Percentiles rank a stretch among this genome's conserved stretches.
phyloP scores from a whole-genome alignment of 35 echinoderm and acorn worm genomes.

The Ophiothrix spiculata region DNA sequence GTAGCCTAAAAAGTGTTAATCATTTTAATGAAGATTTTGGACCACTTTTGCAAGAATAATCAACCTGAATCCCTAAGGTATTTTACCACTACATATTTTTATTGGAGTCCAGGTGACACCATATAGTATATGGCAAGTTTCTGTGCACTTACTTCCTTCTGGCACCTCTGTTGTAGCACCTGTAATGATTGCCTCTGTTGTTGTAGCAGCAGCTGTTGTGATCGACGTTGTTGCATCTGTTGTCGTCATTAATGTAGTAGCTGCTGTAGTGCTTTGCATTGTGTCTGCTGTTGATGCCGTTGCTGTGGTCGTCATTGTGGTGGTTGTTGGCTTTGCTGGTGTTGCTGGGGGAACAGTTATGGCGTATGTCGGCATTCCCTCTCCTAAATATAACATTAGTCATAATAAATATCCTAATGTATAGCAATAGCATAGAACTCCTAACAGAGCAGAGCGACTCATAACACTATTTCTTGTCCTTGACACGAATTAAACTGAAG shows the following conservation, averaged over 20 bases:
- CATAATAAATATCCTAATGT: too few species aligned
- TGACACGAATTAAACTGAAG: too few species aligned
- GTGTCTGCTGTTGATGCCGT: not conserved
- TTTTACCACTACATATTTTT: too few species aligned
- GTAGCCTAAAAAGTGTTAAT: too few species aligned
- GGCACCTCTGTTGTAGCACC: not conserved
- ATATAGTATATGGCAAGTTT: too few species aligned
- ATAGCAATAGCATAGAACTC: too few species aligned
- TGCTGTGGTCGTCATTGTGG: not conserved
- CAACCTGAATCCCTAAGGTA: too few species aligned
- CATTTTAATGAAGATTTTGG: too few species aligned
- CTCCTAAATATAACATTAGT: not conserved
- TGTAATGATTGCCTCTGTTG: not conserved
- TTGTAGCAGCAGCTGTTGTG: not conserved
- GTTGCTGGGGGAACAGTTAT: not conserved
- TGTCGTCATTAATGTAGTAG: not conserved
- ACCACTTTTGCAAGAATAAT: too few species aligned
- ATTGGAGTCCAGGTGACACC: too few species aligned
- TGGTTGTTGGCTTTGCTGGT: not conserved
- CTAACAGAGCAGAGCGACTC: too few species aligned
- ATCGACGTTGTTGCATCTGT: not conserved
- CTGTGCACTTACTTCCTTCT: not conserved
- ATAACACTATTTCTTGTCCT: too few species aligned
- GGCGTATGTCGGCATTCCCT: not conserved
- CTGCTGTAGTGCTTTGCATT: not conserved